Base-by-base conservation (phyloP, 2,113 vertebrate species). In the Psilopogon haemacephalus region DNA sequence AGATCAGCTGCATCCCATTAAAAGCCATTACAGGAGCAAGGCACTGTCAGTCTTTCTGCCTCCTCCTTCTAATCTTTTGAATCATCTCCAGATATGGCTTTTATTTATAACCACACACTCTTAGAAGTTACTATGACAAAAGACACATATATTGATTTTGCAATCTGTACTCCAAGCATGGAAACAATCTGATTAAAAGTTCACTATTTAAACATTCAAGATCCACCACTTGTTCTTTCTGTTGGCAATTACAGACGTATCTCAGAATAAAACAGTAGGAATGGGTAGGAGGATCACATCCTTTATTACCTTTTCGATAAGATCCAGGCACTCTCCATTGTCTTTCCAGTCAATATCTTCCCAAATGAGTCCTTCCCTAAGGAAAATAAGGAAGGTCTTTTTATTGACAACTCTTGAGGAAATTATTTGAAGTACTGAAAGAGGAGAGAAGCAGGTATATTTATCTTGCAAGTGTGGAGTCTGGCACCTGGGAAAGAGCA, bases 301-400 rank as follows among this genome's bases (percentile, higher is more conserved):
- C 21, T 32, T 77, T 48, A 48, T 78, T 96, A 99, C 99, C 98
- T 99, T 99, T 97, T 99, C 99, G 64, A 99, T 99, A 84, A 99
- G 97, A 96, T 99, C 99, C 90, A 99, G 95, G 95, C 99, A 99
- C 91, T 99, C 99, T 58, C 98, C 99, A 65, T 99, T 99, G 97
- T 99, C 99, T 96, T 98, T 98, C 99, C 99, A 99, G 97, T 99
- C 97, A 79, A 99, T 99, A 94, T 99, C 98, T 79, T 98, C 98
- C 99, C 99, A 99, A 32, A 98, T 96, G 35, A 99, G 95, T 19
- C 99, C 99, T 95, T 99, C 99, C 93, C 99, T 99, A 96, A 32
- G 30, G 78, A 63, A 94, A 94, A 78, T 28, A 73, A 64, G 40
- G 54, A 9, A 1, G 12, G 28, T 9, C 33, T 42, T 65, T 81